Evolutionary conservation across 2,888 invertebrate species (phyloP).

Genomic region (Lysandra bellargus): DNA sequence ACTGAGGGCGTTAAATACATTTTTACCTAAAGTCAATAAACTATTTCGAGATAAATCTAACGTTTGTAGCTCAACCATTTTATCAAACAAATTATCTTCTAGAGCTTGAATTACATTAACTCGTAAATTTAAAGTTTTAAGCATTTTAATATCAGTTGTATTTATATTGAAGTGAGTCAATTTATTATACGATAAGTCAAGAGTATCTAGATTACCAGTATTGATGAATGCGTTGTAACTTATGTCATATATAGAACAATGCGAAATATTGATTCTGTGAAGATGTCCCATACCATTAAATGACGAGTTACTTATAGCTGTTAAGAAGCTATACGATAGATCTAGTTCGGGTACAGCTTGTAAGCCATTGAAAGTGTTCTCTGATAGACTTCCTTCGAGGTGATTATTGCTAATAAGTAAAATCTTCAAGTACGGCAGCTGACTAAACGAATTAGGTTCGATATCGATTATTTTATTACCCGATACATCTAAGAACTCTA

Average conservation of each 20-base stretch:
- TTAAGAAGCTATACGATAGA: slow-evolving; percentile 54
- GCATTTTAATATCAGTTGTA: slow-evolving; percentile 48
- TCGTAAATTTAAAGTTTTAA: slow-evolving; percentile 51
- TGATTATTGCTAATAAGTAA: slow-evolving; percentile 60
- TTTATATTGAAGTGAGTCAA: slow-evolving; percentile 54
- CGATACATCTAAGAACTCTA: slow-evolving; percentile 59
- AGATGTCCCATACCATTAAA: slow-evolving; percentile 57
- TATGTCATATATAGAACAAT: slow-evolving; percentile 51
- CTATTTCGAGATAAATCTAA: slow-evolving; percentile 53
- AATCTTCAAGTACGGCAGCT: slow-evolving; percentile 50
- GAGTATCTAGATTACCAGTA: slow-evolving; percentile 50
- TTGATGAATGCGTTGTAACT: slow-evolving; percentile 55
- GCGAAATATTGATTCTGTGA: slow-evolving; percentile 56
- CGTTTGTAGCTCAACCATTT: slow-evolving; percentile 42
- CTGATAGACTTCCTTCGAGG: slow-evolving; percentile 50
- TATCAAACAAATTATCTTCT: slow-evolving; percentile 44
- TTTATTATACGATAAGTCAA: slow-evolving; percentile 62
- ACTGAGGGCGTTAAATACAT: slow-evolving; percentile 47
- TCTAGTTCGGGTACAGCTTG: slow-evolving; percentile 55
- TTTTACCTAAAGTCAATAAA: slow-evolving; percentile 45
- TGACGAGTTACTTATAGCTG: slow-evolving; percentile 53
- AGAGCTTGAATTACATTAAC: slow-evolving; percentile 54
- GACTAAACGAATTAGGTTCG: slow-evolving; percentile 51
- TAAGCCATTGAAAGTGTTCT: slow-evolving; percentile 56
- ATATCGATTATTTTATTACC: slow-evolving; percentile 56